Base-by-base conservation (phyloP, 2,888 invertebrate genomes). In the Eristalis tenax region DNA sequence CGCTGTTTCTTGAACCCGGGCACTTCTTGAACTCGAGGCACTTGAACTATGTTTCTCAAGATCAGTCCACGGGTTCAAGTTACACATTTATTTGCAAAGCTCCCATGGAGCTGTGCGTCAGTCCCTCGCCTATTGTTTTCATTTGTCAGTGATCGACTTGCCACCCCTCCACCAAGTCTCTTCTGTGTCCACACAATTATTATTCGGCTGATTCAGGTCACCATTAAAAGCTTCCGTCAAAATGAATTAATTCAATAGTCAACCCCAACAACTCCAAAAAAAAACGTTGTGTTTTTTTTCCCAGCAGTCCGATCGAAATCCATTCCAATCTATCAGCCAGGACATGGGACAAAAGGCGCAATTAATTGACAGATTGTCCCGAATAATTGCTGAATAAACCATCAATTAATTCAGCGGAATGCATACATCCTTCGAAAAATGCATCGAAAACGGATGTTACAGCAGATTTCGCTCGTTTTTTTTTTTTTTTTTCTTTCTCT, bases 371-470 rank as follows among this genome's bases (percentile, higher is more conserved):
- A 66, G 77, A 88, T 88, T 88, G 88, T 88, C 57, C 69, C 43
- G 77, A 84, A 74, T 88, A 88, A 88, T 84, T 88, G 88, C 84
- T 74, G 83, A 77, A 88, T 88, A 81, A 88, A 88, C 77, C 80
- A 64, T 32, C 88, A 88, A 88, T 88, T 88, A 84, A 84, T n/a
- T 15, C 69, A 28, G 22, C 73, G 76, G 35, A 79, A 61, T 88
- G 87, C 87, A 84, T 83, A 75, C 75, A 71, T 69, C 83, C 75
- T 75, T 73, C 57, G 32, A 81, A 84, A 88, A 84, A 77, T 88
- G 88, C 88, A 88, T 63, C 80, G 70, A 81, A 84, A 80, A 80
- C 77, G 77, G 65, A 63, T 81, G 77, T 80, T 73, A 38, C 38
- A 13, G 26, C 26, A 22, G 18, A 23, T 26, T 26, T 26, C n/a